A percentile compares a stretch with the other conserved stretches of the same genome.
These are phyloP conservation scores for Cosmopolites sordidus DNA, from an alignment of 2,888 invertebrate genomes.

Conservation along the genomic window DNA sequence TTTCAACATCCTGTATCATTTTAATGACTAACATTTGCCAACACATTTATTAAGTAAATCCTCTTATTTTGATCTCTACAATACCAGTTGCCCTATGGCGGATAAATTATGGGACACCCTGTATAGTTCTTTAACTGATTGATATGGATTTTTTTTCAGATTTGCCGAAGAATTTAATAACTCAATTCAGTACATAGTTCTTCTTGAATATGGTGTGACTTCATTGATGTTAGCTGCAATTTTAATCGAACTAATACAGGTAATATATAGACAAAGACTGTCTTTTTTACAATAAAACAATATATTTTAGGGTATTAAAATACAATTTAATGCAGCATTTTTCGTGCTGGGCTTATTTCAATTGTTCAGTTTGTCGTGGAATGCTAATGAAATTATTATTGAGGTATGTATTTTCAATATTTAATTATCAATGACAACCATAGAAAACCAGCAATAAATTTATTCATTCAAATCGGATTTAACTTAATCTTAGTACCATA, in stretches of 20 bases:
- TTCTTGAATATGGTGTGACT: conserved; percentile 14
- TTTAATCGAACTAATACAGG: conserved; percentile 8
- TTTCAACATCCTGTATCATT: no score
- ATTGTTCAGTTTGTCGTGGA: conserved; percentile 14
- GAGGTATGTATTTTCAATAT: conserved; percentile 6
- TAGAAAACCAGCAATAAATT: no score
- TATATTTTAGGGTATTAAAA: conserved; percentile 6
- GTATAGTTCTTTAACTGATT: no score
- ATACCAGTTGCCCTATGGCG: no score
- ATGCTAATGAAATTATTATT: conserved; percentile 17
- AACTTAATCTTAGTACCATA: no score
- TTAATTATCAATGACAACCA: no score
- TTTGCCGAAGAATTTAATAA: conserved; percentile 17
- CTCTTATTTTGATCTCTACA: no score
- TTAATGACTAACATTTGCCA: no score
- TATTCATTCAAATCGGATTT: no score
- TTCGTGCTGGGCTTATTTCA: conserved; percentile 9
- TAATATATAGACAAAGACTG: conserved; percentile 1
- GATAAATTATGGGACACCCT: no score
- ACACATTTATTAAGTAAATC: no score
- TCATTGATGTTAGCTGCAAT: conserved; percentile 13
- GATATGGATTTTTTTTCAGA: conserved; percentile 13
- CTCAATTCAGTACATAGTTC: conserved; percentile 8
- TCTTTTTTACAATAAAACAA: neutral
- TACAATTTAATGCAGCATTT: conserved; percentile 10